These are phyloP conservation scores for Bombus pascuorum DNA, from an alignment of 1,140 invertebrate species.

Conservation along the genomic window DNA sequence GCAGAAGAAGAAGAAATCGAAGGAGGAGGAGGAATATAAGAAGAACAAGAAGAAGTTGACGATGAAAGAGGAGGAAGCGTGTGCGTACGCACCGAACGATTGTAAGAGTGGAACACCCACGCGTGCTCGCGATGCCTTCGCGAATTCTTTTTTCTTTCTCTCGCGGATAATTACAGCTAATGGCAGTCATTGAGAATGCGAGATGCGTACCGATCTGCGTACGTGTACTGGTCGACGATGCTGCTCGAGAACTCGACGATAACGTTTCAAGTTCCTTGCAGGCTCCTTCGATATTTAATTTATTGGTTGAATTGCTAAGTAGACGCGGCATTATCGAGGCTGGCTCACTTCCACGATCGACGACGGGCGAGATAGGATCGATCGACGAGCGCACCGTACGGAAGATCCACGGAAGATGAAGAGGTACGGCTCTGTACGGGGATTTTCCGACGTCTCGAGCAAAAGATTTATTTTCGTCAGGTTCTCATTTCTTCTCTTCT, in stretches of 20 bases:
- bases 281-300: constrained; percentile 67
- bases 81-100: constrained; percentile 34
- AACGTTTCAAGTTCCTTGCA: constrained; percentile 4
- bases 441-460: constrained; percentile 44
- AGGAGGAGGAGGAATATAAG: background rate
- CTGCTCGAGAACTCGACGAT: constrained; percentile 21
- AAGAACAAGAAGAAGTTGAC: background rate
- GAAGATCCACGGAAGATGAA: constrained; percentile 48
- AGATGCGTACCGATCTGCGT: constrained; percentile 50
- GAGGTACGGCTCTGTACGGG: constrained; percentile 5
- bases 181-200: constrained; percentile 73
- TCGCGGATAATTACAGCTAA: constrained; percentile 75
- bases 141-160: constrained; percentile 33
- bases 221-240: constrained; percentile 11
- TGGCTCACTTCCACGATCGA: constrained; percentile 62
- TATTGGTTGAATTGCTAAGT: constrained; percentile 69
- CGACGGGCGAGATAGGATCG: constrained; percentile 33
- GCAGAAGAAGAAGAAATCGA: background rate
- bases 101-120: constrained; percentile 72
- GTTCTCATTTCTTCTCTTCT: background rate
- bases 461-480: constrained; percentile 32
- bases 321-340: constrained; percentile 33
- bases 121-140: constrained; percentile 63
- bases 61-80: constrained; percentile 23
- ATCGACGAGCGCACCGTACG: background rate